Conservation (phyloP, 2,888 invertebrate genomes). For the Danaus chrysippus region DNA sequence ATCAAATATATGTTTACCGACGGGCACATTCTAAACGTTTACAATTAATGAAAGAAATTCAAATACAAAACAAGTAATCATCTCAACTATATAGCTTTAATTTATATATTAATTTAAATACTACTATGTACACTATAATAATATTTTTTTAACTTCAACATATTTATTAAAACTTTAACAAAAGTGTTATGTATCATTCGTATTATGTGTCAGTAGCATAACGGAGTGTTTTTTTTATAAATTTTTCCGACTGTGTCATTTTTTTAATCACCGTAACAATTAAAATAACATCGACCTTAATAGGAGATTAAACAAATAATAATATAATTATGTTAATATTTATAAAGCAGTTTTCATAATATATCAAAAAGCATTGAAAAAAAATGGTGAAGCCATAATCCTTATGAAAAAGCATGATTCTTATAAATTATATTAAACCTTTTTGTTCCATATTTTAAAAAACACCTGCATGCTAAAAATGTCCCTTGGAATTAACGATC, state of each 20-base stretch:
- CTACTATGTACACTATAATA: too few species aligned
- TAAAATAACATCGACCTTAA: constrained; percentile 1
- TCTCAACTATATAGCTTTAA: not conserved
- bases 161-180: too few species aligned
- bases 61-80: not conserved
- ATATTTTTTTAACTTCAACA: too few species aligned
- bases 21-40: not conserved
- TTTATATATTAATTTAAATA: too few species aligned
- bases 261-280: not conserved
- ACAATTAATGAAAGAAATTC: not conserved
- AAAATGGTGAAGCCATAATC: not conserved
- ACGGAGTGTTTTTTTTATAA: not conserved
- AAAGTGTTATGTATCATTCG: too few species aligned
- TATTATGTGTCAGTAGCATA: not conserved
- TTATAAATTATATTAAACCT: too few species aligned
- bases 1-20: constrained; percentile 1
- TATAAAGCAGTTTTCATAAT: constrained; percentile 4
- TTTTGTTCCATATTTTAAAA: too few species aligned
- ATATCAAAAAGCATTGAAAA: constrained; percentile 7
- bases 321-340: constrained; percentile 8
- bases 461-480: too few species aligned
- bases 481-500: too few species aligned
- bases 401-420: too few species aligned
- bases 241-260: not conserved
- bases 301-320: not conserved